A percentile compares a stretch with the other conserved stretches of the same genome.
These are phyloP conservation scores for Torymus tubicola DNA, from an alignment of 2,888 invertebrate species.

Conservation along the genomic window DNA sequence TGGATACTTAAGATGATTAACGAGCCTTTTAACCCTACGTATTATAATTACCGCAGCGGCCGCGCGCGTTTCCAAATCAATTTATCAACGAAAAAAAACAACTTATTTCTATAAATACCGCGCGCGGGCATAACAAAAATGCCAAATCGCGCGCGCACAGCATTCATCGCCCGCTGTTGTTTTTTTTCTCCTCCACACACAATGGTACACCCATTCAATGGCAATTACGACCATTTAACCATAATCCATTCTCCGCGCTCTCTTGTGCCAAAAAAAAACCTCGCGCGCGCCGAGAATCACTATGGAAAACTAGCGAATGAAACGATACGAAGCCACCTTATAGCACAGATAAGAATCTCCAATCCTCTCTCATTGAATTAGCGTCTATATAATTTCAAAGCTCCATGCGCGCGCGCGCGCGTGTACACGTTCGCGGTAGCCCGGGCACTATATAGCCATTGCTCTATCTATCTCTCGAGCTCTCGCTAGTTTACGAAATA, in stretches of 20 bases:
- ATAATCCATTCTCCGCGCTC: conserved; percentile 9
- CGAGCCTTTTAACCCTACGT: no score
- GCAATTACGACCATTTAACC: conserved; percentile 47
- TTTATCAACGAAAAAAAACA: no score
- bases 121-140: no score
- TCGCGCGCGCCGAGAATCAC: conserved; percentile 7
- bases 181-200: conserved; percentile 1
- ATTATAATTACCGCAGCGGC: no score
- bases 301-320: background rate
- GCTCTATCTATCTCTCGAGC: no score
- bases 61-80: no score
- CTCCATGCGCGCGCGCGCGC: background rate
- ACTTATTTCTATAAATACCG: no score
- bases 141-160: no score
- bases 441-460: background rate
- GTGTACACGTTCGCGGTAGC: conserved; percentile 35
- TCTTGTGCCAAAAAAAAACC: background rate
- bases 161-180: background rate
- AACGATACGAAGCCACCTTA: background rate
- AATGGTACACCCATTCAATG: conserved; percentile 40
- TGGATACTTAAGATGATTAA: no score
- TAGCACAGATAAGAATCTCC: conserved; percentile 37
- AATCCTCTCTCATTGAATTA: conserved; percentile 40
- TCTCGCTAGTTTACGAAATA: conserved; percentile 45
- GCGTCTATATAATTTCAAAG: conserved; percentile 35